phyloP scores from a whole-genome alignment of 1,140 invertebrate genomes.

The Zaprionus kolodkinae region DNA sequence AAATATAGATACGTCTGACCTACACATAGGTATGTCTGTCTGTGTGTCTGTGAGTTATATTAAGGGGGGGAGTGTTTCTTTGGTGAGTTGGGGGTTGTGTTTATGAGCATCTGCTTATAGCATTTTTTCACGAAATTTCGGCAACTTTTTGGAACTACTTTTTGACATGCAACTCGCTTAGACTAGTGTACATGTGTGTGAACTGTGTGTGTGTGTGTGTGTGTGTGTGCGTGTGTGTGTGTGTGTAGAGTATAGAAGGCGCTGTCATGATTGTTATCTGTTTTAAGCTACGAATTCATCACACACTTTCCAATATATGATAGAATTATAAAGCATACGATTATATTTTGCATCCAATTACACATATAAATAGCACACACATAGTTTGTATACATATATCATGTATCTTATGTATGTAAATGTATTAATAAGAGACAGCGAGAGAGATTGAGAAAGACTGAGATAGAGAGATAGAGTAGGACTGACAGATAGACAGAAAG shows the following conservation, averaged over 20 bases:
- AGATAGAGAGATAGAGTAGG: not conserved
- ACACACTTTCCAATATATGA: conserved; percentile 77
- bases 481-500: not conserved
- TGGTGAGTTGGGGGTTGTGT: conserved; percentile 4
- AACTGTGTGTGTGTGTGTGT: conserved; percentile 2
- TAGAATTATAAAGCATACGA: conserved; percentile 81
- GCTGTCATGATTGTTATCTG: conserved; percentile 31
- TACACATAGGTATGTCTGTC: conserved; percentile 21
- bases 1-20: conserved; percentile 17
- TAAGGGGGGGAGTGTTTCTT: conserved; percentile 2
- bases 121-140: conserved; percentile 48
- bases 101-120: conserved; percentile 44
- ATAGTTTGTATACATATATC: conserved; percentile 37
- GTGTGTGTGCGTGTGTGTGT: conserved; percentile 3
- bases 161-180: conserved; percentile 67
- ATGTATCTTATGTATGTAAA: conserved; percentile 26
- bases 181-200: conserved; percentile 26
- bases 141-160: conserved; percentile 51
- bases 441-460: not conserved
- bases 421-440: conserved; percentile 2
- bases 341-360: conserved; percentile 81
- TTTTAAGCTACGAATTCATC: conserved; percentile 72
- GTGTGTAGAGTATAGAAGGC: conserved; percentile 8
- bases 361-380: conserved; percentile 79
- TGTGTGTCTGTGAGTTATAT: conserved; percentile 5